A percentile compares a stretch with the other conserved stretches of the same genome.
Conservation (phyloP, 53 echinoderm and acorn worm species). For the Holothuria scabra region DNA sequence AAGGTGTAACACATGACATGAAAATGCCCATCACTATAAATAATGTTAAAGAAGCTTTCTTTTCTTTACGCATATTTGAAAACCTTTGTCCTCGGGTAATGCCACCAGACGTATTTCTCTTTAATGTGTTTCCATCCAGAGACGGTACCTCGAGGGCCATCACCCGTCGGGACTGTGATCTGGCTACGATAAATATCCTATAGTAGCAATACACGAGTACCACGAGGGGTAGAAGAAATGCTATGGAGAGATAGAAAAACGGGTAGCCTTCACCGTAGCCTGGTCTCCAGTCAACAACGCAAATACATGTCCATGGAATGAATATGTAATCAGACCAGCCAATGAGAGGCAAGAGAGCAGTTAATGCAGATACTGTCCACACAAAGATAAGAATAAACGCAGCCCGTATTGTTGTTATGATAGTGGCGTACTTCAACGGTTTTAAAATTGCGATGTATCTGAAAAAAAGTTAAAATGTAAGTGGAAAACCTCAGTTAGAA, state of each 20-base stretch:
- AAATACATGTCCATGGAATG: constrained; percentile 82
- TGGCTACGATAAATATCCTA: constrained; percentile 81
- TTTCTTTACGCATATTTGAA: constrained; percentile 74
- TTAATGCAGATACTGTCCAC: constrained; percentile 70
- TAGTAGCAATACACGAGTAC: constrained; percentile 85
- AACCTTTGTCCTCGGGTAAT: constrained; percentile 49
- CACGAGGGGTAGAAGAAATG: constrained; percentile 68
- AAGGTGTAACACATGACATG: constrained; percentile 84
- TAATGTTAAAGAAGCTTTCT: constrained; percentile 82
- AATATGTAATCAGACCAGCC: constrained; percentile 86
- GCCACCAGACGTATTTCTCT: constrained; percentile 9
- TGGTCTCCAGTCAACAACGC: constrained; percentile 78
- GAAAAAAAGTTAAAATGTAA: constrained; percentile 12
- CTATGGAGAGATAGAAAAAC: constrained; percentile 70
- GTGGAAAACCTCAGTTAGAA: neutral
- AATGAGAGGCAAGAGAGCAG: constrained; percentile 73
- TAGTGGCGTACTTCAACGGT: constrained; percentile 86
- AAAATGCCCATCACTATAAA: constrained; percentile 89
- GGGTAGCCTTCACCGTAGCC: constrained; percentile 63
- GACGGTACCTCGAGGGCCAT: constrained; percentile 81
- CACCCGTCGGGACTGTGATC: constrained; percentile 75
- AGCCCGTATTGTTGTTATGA: constrained; percentile 75
- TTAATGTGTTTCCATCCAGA: constrained; percentile 48
- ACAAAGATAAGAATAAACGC: constrained; percentile 57
- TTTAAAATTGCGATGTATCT: constrained; percentile 87